Base-by-base conservation (phyloP, 1,140 invertebrate genomes). In the Trissolcus basalis region DNA sequence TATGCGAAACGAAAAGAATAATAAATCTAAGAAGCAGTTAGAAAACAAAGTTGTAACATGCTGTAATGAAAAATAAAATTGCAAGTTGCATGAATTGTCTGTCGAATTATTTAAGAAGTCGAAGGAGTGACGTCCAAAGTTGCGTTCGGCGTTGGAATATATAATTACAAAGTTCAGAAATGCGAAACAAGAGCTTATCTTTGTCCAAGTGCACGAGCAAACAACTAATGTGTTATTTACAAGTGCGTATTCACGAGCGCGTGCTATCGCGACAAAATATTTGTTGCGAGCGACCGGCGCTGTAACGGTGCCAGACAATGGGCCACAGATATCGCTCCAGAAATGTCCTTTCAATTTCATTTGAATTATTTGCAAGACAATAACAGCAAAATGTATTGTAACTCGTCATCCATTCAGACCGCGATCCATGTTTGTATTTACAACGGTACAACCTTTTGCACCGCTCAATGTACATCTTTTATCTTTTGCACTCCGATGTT, bases 301-400 rank as follows among this genome's bases (percentile, higher is more conserved):
- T 75, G 59, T 69, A 63, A 59, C 64, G 35, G 19, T 63, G 50
- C n/a, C 19, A 3, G 19, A 27, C 19, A 68, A 65, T 54, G 12
- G 71, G 35, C 41, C 19, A n/a, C 32, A 68, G 64, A 61, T 69
- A 78, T 4, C 45, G 63, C 55, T 8, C n/a, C 14, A 63, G 75
- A 63, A 65, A 59, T 55, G 49, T 71, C 68, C 63, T 69, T 72
- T 63, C 63, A 71, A 68, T 64, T 68, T 68, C 61, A 53, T 65
- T 49, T 60, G 69, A 65, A 73, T 69, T 75, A 75, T 75, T 75
- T 39, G 51, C 47, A 12, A 27, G 36, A 75, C 72, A 75, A 75
- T 69, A 50, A 59, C 43, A 47, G 59, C 41, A 15, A 60, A 51
- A 27, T 61, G 45, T 45, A 53, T 59, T 72, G 19, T 67, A 55